Evolutionary conservation across 2,113 vertebrate genomes (phyloP), one percentile per base, ranked within the genome.

Genomic region (Hippocampus comes): DNA sequence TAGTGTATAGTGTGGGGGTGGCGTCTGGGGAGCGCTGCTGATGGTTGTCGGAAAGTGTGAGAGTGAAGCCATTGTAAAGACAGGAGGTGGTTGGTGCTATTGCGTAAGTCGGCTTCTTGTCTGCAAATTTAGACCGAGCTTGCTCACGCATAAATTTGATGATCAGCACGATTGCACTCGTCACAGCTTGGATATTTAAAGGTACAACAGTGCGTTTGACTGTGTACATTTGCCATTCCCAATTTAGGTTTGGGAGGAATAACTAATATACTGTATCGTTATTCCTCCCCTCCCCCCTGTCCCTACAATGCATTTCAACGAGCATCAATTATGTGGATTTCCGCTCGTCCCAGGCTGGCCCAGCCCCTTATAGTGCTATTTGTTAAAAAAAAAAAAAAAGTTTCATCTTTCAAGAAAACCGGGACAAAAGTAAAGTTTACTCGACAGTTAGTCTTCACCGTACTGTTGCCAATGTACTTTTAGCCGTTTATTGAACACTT

Each of bases 91-190:
- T 18, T 80, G 78, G n/a, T 48, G 64, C n/a, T 25, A 77, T 87
- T 91, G 88, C 90, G 87, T 87, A 92, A 90, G 78, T 83, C 65
- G 77, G 78, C 77, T 86, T 86, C 77, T 82, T 86, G 83, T 78
- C 84, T 80, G 78, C 88, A 91, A 89, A 93, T 92, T 90, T 91
- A 93, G 90, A 84, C 77, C 73, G 76, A 81, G 86, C 87, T 88
- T 70, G 75, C 87, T 89, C 87, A 90, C 78, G 82, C 89, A 91
- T 82, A 84, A 80, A 90, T 89, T 78, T 88, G 88, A 91, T 88
- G 89, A 91, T 83, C 88, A 81, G 86, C 73, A 74, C 87, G 81
- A 82, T 79, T 84, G 81, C 90, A 90, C 87, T 86, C 91, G 89
- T 93, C 91, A 92, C 78, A 88, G 85, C 74, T 0, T 9, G 59